A percentile compares a stretch with the other conserved stretches of the same genome.
phyloP scores from a whole-genome alignment of 2,113 vertebrate genomes.

The Calonectris borealis region DNA sequence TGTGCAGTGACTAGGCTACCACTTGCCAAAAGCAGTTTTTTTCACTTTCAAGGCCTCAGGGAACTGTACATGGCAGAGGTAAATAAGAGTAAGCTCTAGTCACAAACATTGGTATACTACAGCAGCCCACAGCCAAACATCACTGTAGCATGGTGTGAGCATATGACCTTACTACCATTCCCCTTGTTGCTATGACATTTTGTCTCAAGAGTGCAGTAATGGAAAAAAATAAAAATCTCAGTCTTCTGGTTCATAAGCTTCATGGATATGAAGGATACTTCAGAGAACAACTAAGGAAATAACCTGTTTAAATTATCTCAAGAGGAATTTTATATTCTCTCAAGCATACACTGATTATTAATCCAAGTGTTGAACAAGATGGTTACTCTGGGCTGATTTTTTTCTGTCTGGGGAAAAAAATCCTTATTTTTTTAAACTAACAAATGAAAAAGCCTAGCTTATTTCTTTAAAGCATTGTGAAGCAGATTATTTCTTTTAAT shows the following conservation, averaged over 20 bases:
- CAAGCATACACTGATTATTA: neutral
- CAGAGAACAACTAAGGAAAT: slow-evolving; percentile 25
- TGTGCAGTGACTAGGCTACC: slow-evolving; percentile 24
- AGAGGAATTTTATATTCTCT: neutral
- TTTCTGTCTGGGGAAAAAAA: neutral
- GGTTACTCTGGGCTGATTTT: neutral
- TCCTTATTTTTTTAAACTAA: neutral
- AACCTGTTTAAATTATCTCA: slow-evolving; percentile 10
- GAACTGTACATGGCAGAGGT: neutral
- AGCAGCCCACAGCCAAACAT: neutral
- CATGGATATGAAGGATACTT: neutral
- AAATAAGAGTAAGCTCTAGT: neutral
- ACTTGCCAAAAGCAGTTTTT: neutral
- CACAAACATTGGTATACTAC: neutral
- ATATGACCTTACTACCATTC: neutral
- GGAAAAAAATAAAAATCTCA: neutral
- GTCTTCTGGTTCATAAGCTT: neutral
- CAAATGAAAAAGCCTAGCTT: neutral
- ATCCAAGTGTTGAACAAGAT: neutral
- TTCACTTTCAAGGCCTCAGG: neutral
- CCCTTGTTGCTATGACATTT: slow-evolving; percentile 6
- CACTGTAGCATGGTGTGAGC: neutral
- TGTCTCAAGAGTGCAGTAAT: neutral
- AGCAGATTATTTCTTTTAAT: neutral
- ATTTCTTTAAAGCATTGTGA: neutral